Conservation (phyloP, 2,797 vertebrate species). For the Falco columbarius region DNA sequence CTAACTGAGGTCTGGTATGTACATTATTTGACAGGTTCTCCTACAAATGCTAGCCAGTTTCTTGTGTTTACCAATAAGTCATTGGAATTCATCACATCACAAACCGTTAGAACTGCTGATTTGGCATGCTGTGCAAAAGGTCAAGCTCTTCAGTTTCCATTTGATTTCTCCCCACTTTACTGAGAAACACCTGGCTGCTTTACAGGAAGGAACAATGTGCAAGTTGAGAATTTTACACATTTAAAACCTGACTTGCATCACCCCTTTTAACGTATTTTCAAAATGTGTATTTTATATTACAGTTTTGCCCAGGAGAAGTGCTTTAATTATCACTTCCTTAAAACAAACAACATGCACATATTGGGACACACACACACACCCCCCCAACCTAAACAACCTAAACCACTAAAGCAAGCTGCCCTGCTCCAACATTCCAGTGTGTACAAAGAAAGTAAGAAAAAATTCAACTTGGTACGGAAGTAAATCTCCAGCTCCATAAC, state of each 20-base stretch:
- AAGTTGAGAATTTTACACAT: slow-evolving; percentile 9
- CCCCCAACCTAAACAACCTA: not conserved
- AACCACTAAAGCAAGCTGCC: not conserved
- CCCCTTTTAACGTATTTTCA: not conserved
- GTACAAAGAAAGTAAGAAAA: slow-evolving; percentile 25
- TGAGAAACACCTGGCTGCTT: slow-evolving; percentile 9
- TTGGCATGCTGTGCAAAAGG: slow-evolving; percentile 23
- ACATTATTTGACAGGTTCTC: slow-evolving; percentile 15
- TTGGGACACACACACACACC: not conserved
- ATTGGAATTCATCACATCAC: not conserved
- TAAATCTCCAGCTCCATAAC: not conserved
- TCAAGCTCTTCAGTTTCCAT: slow-evolving; percentile 17
- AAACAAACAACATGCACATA: not conserved
- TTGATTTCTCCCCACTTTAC: not conserved
- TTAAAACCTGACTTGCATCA: not conserved
- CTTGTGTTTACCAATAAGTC: slow-evolving; percentile 18
- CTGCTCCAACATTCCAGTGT: slow-evolving; percentile 23
- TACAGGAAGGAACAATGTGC: not conserved
- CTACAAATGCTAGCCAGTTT: not conserved
- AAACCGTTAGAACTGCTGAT: not conserved
- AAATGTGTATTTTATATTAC: not conserved
- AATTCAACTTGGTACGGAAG: not conserved
- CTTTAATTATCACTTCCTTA: slow-evolving; percentile 31
- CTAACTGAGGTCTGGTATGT: not conserved
- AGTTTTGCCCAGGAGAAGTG: slow-evolving; percentile 12